Base-by-base conservation (phyloP, 2,888 invertebrate species). In the Nyleta sp. region DNA sequence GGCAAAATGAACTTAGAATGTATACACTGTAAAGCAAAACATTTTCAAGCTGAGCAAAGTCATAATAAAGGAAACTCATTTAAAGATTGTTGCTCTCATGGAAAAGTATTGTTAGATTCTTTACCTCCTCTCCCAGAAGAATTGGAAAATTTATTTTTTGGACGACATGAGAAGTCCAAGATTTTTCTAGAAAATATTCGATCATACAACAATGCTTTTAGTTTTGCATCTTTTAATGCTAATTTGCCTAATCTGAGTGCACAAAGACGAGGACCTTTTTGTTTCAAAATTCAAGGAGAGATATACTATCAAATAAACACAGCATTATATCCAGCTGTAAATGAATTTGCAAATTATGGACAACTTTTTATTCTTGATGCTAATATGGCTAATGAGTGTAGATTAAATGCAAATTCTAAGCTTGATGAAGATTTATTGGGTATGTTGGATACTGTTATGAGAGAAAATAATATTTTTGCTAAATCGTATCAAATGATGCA, bases 21-120 rank as follows among this genome's bases (percentile, higher is more conserved):
- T 24, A 38, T 38, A 1, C 67, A 71, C 52, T 77, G 77, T 38
- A 46, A 53, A 22, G 77, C 72, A 15, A 67, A 22, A 46, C 72
- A 77, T 59, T 72, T 77, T 55, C 28, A 17, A 4, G 40, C 67
- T 13, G 72, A 77, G 52, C 55, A 48, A 52, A 59, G 67, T 18
- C 15, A 22, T 0, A 60, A 72, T 44, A 67, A 38, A 35, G 35
- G 48, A 20, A 55, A 62, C 44, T 77, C 75, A 13, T 70, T 76
- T 33, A 22, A 52, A 17, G 75, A 77, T 31, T 77, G 68, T 22
- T 73, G 75, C 31, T 22, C 13, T 46, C 53, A 71, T 44, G 71
- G 71, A 24, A 50, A 60, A 55, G 72, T 72, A 28, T 22, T 24
- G n/a, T 33, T 62, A 53, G 64, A 62, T 10, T 46, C 55, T 17